phyloP scores from a whole-genome alignment of 2,113 vertebrate genomes.

The Planiliza haematocheilus region DNA sequence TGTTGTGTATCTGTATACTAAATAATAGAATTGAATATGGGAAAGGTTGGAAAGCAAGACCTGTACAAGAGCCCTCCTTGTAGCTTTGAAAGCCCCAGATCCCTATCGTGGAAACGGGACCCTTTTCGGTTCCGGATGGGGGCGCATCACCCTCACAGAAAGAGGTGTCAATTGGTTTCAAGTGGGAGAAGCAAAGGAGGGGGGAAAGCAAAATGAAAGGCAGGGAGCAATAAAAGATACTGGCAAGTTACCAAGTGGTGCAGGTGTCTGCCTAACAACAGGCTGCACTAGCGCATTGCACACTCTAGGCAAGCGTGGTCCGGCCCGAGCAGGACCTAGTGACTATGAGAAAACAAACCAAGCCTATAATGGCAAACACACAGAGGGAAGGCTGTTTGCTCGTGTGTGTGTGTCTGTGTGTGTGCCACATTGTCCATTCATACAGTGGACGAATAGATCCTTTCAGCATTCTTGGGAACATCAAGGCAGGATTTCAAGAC shows the following conservation, averaged over 20 bases:
- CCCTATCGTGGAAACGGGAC: conserved; percentile 66
- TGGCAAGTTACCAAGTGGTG: conserved; percentile 76
- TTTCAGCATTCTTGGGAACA: conserved; percentile 33
- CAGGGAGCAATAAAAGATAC: conserved; percentile 54
- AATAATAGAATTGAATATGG: conserved; percentile 49
- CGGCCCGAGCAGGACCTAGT: conserved; percentile 67
- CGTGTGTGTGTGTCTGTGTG: conserved; percentile 15
- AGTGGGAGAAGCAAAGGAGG: conserved; percentile 35
- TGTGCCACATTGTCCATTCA: conserved; percentile 50
- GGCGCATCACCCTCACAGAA: conserved; percentile 50
- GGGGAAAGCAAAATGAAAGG: conserved; percentile 39
- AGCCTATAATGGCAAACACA: conserved; percentile 63
- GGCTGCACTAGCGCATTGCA: conserved; percentile 50
- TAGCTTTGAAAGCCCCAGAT: conserved; percentile 65
- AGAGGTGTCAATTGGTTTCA: conserved; percentile 68
- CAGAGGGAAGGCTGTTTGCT: conserved; percentile 38
- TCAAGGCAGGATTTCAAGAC: conserved; percentile 20
- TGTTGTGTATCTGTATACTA: conserved; percentile 19
- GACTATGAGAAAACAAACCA: conserved; percentile 56
- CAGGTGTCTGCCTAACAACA: conserved; percentile 80
- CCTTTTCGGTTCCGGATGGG: conserved; percentile 56
- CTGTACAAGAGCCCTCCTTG: conserved; percentile 65
- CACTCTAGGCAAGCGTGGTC: conserved; percentile 58
- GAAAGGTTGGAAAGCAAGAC: conserved; percentile 58
- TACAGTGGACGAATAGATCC: conserved; percentile 42